These are phyloP conservation scores for Acromyrmex heyeri DNA, from an alignment of 1,140 invertebrate genomes.

Conservation along the genomic window DNA sequence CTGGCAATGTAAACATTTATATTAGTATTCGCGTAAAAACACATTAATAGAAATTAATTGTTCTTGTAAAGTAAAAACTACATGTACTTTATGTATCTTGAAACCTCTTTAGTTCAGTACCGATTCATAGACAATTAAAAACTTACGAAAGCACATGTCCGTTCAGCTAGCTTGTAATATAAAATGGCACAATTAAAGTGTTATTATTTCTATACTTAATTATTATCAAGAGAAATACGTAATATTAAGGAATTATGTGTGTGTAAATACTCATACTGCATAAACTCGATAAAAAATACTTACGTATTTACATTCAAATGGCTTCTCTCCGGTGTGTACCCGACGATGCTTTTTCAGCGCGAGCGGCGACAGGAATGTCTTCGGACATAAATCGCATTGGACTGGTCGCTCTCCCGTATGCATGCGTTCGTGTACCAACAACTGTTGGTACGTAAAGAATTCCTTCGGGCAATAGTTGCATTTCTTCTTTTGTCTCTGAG, in stretches of 20 bases:
- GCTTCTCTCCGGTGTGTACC: conserved; percentile 93
- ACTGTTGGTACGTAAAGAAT: conserved; percentile 90
- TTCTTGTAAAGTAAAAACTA: not conserved
- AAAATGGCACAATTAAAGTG: conserved; percentile 55
- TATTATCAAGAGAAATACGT: not conserved
- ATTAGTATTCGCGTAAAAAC: not conserved
- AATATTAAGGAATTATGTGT: not conserved
- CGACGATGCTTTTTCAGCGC: conserved; percentile 93
- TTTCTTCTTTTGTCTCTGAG: conserved; percentile 89
- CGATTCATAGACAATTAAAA: conserved; percentile 36
- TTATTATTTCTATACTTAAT: conserved; percentile 27
- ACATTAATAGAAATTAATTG: not conserved
- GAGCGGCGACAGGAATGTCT: conserved; percentile 90
- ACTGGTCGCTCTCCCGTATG: conserved; percentile 91
- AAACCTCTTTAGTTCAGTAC: not conserved
- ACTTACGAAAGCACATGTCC: conserved; percentile 72
- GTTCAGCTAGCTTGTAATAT: conserved; percentile 78
- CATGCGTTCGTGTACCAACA: conserved; percentile 90
- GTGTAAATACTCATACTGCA: not conserved
- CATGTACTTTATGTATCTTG: not conserved
- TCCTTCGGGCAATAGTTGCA: conserved; percentile 91
- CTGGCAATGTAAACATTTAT: conserved; percentile 77
- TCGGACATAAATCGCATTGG: conserved; percentile 89
- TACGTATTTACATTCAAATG: conserved; percentile 90
- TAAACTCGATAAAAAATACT: conserved; percentile 71